phyloP scores from a whole-genome alignment of 1,140 invertebrate species.

The Bombus polaris region DNA sequence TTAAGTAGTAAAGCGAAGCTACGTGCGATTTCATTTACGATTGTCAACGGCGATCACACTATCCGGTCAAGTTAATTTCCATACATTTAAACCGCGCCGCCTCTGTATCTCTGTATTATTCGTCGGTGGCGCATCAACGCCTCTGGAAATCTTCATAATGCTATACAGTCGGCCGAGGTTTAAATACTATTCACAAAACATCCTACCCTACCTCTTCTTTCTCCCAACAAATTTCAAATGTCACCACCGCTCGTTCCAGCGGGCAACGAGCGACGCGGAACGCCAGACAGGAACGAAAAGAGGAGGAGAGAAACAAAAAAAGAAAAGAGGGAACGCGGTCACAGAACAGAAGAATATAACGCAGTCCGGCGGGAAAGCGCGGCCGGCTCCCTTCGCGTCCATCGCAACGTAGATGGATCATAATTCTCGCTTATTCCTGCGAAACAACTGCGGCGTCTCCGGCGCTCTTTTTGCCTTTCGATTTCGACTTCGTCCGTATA shows the following conservation, averaged over 20 bases:
- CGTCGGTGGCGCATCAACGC: background rate
- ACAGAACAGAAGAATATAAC: background rate
- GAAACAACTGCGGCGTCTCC: slow-evolving; percentile 64
- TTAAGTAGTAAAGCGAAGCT: background rate
- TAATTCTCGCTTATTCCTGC: slow-evolving; percentile 72
- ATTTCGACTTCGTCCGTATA: slow-evolving; percentile 67
- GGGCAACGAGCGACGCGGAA: slow-evolving; percentile 3
- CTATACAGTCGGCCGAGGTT: background rate
- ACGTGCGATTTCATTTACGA: background rate
- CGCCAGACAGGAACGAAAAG: background rate
- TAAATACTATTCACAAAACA: slow-evolving; percentile 6
- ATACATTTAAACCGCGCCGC: background rate
- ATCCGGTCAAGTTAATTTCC: slow-evolving; percentile 4
- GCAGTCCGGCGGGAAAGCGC: slow-evolving; percentile 46
- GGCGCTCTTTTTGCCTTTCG: slow-evolving; percentile 59
- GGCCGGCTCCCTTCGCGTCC: slow-evolving; percentile 65
- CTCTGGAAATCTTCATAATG: background rate
- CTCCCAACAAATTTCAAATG: slow-evolving; percentile 18
- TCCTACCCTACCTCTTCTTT: background rate
- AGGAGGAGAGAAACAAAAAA: background rate
- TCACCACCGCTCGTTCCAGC: slow-evolving; percentile 16
- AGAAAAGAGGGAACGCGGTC: background rate
- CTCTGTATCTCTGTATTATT: background rate
- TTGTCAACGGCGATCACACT: background rate
- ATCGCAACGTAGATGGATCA: slow-evolving; percentile 69